Conservation (phyloP, 2,888 invertebrate genomes). For the Gymnoscelis rufifasciata region DNA sequence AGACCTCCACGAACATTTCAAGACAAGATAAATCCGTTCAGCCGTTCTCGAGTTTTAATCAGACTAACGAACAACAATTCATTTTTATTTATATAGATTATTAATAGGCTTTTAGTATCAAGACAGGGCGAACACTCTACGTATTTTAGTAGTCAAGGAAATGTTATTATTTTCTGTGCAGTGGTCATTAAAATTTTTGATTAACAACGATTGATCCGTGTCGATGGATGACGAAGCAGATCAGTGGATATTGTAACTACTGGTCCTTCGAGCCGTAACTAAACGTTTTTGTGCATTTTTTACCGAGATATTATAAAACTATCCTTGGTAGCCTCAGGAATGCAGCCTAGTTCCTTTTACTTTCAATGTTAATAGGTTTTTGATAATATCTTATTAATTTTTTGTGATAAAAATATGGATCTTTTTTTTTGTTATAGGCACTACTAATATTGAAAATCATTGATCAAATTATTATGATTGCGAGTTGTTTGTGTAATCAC, state of each 20-base stretch:
- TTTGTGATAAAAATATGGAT: constrained; percentile 10
- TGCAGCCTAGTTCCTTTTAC: constrained; percentile 46
- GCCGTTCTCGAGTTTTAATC: too few species aligned
- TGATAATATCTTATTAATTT: constrained; percentile 14
- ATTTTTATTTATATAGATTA: too few species aligned
- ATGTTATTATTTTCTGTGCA: constrained; percentile 78
- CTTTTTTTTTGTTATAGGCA: not conserved
- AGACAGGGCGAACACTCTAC: constrained; percentile 30
- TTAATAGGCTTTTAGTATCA: constrained; percentile 44
- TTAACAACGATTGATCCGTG: constrained; percentile 76
- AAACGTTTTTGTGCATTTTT: constrained; percentile 69
- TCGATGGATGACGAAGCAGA: constrained; percentile 73
- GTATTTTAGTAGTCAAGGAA: constrained; percentile 57
- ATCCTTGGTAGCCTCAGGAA: constrained; percentile 54
- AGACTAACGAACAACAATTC: too few species aligned
- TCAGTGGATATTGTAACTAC: constrained; percentile 41
- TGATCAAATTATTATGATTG: too few species aligned
- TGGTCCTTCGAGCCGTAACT: constrained; percentile 68
- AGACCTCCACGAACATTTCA: too few species aligned
- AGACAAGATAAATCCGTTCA: too few species aligned
- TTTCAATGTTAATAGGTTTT: constrained; percentile 36
- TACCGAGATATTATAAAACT: constrained; percentile 59
- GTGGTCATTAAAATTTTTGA: constrained; percentile 80
- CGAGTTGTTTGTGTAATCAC: too few species aligned
- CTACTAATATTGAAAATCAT: too few species aligned